Conservation (phyloP, 1,140 invertebrate genomes). For the Epicauta chinensis region DNA sequence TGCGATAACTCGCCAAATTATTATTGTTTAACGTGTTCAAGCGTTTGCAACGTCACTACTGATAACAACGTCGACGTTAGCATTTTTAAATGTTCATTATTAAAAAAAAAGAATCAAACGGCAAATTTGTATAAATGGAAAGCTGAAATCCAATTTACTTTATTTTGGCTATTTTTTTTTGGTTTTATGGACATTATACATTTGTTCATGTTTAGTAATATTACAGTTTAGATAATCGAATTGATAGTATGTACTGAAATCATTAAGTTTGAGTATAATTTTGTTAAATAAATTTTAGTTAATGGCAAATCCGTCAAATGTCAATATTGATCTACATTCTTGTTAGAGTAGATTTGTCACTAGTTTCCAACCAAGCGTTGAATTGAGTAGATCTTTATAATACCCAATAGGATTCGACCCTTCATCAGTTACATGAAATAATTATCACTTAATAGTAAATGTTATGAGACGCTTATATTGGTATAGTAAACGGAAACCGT, state of each 20-base stretch:
- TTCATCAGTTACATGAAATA: conserved; percentile 15
- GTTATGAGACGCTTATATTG: neutral
- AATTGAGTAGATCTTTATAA: conserved; percentile 11
- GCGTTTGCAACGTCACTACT: conserved; percentile 16
- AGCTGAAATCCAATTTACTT: no score
- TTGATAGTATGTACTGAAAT: no score
- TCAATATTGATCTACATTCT: neutral
- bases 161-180: no score
- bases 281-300: no score
- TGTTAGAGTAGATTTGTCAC: conserved; percentile 11
- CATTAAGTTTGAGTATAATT: no score
- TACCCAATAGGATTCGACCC: conserved; percentile 13
- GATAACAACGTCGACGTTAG: conserved; percentile 10
- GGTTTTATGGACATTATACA: no score
- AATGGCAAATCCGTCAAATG: neutral
- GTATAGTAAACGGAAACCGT: no score
- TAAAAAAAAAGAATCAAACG: no score
- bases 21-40: conserved; percentile 17
- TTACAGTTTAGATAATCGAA: no score
- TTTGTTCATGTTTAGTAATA: no score
- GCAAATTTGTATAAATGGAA: no score
- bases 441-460: conserved; percentile 13
- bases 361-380: conserved; percentile 4
- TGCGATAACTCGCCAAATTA: conserved; percentile 16
- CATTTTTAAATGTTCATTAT: conserved; percentile 10